Evolutionary conservation across 2,797 vertebrate species (phyloP), one percentile per base, ranked within the genome.

Genomic region (Sphaeramia orbicularis): DNA sequence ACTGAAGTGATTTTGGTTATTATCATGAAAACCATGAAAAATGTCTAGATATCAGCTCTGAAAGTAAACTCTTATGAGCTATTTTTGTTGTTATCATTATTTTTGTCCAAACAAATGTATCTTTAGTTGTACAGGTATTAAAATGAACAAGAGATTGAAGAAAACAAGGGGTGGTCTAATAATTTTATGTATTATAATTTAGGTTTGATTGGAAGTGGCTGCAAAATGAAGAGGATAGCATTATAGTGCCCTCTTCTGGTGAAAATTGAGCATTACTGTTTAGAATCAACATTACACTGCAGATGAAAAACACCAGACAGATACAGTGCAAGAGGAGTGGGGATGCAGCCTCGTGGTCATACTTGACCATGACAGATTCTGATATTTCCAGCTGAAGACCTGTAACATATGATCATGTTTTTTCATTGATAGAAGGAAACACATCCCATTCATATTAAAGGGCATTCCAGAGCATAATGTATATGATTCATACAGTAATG

Each of bases 161-260:
- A n/a, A n/a, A n/a, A n/a, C n/a, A n/a, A n/a, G n/a, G n/a, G n/a
- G n/a, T n/a, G n/a, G n/a, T n/a, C n/a, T n/a, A n/a, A n/a, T n/a
- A n/a, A n/a, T n/a, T n/a, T n/a, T n/a, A n/a, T n/a, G n/a, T n/a
- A 4, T 32, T 32, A 8, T 0, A 36, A 19, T 50, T 65, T 19
- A 8, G 4, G 6, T 58, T 55, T 45, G 10, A 36, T 7, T 1
- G 15, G 37, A 19, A 10, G n/a, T 14, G 21, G 19, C 53, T 66
- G 36, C 1, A 32, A 24, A 21, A 27, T 14, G 13, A 7, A n/a
- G 19, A 24, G 0, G 6, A 8, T 2, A 5, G 49, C 40, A 43
- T 51, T 61, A 38, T 57, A 68, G 53, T 80, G 87, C 59, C 80
- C 78, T 66, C 79, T 15, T 24, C 75, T 89, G 87, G 81, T 76